Base-by-base conservation (phyloP, 2,888 invertebrate genomes). In the Epirrita christyi region DNA sequence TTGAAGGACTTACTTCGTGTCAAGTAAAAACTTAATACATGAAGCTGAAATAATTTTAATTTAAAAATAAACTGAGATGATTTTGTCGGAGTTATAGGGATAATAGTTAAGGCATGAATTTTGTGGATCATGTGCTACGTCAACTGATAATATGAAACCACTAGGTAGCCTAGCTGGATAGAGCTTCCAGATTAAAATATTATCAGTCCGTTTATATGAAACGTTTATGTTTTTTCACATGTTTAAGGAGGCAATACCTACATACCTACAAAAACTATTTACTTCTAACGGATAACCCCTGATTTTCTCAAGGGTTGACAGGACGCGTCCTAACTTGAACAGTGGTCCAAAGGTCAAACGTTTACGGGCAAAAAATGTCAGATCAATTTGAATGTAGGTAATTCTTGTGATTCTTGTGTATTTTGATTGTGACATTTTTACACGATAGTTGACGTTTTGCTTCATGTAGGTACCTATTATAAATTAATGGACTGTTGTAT, bases 261-360 rank as follows among this genome's bases (percentile, higher is more conserved):
- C 11, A 27, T 10, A 27, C 21, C n/a, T n/a, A n/a, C n/a, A n/a
- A n/a, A n/a, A n/a, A n/a, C n/a, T 27, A n/a, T 41, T 41, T 40
- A 14, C 2, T 40, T 14, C 8, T 8, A 7, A 13, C 10, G 28
- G 38, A 14, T 13, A 7, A 9, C 21, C 8, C n/a, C 29, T 28
- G 14, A 14, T 42, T 40, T 45, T 44, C 47, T 9, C 15, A 40
- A 40, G 56, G 47, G 38, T 38, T 42, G 15, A 29, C 40, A 56
- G 38, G 27, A 15, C 48, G 8, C 13, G 57, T 61, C 27, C 5
- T 6, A 45, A 58, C 48, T 10, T 43, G 52, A 41, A 41, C 58
- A 43, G 48, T 61, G 55, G 41, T 41, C 21, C 44, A 66, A 61
- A 64, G 59, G 64, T 68, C 45, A 65, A 49, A 55, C 14, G 10